Conservation (phyloP, 92 coral and sea anemone genomes). For the Ricordea florida region DNA sequence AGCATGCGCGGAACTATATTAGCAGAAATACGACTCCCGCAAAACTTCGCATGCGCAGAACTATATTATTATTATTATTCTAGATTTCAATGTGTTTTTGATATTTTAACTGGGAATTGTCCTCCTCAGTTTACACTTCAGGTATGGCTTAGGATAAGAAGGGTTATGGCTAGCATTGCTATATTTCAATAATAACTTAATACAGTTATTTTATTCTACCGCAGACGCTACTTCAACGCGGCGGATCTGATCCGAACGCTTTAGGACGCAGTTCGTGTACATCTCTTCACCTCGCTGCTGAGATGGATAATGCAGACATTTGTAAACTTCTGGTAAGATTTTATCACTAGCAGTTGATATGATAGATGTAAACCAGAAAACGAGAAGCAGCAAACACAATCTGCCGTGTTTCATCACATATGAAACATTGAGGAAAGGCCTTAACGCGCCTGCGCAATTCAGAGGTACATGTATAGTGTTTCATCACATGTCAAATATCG, state of each 20-base stretch:
- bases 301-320: slow-evolving; percentile 39
- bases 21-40: neutral
- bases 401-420: too few species aligned
- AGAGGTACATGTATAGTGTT: neutral
- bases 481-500: too few species aligned
- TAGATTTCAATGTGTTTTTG: too few species aligned
- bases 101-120: too few species aligned
- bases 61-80: too few species aligned
- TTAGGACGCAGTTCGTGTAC: slow-evolving; percentile 52
- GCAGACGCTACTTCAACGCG: slow-evolving; percentile 48
- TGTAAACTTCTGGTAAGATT: slow-evolving; percentile 50
- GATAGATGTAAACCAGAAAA: neutral
- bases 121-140: too few species aligned
- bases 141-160: neutral
- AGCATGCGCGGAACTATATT: neutral
- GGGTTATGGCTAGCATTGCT: neutral
- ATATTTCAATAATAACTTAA: neutral
- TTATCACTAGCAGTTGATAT: neutral
- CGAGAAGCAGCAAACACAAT: neutral
- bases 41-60: too few species aligned
- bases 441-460: neutral
- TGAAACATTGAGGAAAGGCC: neutral
- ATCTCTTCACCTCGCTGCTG: slow-evolving; percentile 65
- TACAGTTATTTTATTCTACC: neutral
- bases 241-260: slow-evolving; percentile 23